Conservation (phyloP, 2,113 vertebrate species). For the Siphamia tubifer region DNA sequence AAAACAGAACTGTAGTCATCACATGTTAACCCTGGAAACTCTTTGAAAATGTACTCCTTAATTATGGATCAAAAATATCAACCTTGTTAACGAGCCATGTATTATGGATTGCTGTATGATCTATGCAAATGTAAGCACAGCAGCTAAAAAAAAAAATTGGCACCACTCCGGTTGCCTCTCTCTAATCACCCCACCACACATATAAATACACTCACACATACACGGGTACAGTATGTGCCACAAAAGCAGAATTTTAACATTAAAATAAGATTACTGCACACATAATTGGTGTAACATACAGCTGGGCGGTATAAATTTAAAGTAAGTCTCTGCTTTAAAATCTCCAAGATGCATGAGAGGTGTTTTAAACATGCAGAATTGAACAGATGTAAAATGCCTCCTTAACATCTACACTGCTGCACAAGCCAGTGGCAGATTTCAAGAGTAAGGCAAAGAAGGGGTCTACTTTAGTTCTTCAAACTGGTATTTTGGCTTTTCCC, state of each 20-base stretch:
- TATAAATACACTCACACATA: constrained; percentile 8
- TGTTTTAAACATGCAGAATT: too few relatives aligned
- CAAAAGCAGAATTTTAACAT: not conserved
- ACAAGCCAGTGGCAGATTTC: constrained; percentile 8
- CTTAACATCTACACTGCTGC: not conserved
- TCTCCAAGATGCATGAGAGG: too few relatives aligned
- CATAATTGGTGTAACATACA: not conserved
- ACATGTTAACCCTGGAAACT: constrained; percentile 33
- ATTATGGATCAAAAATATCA: constrained; percentile 68
- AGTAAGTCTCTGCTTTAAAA: not conserved
- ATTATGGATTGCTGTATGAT: constrained; percentile 65
- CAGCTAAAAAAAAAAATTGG: constrained; percentile 40
- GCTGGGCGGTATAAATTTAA: not conserved
- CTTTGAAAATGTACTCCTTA: constrained; percentile 56
- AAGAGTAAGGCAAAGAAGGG: not conserved
- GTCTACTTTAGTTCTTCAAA: constrained; percentile 9
- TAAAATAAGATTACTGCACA: not conserved
- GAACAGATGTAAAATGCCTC: not conserved
- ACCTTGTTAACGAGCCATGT: constrained; percentile 63
- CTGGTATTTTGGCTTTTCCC: constrained; percentile 1
- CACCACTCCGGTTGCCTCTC: constrained; percentile 25
- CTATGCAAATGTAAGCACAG: constrained; percentile 59
- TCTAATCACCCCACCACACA: constrained; percentile 41
- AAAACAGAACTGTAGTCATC: constrained; percentile 12
- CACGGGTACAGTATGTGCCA: not conserved